Evolutionary conservation across 2,888 invertebrate species (phyloP).

Genomic region (Spodoptera picta): DNA sequence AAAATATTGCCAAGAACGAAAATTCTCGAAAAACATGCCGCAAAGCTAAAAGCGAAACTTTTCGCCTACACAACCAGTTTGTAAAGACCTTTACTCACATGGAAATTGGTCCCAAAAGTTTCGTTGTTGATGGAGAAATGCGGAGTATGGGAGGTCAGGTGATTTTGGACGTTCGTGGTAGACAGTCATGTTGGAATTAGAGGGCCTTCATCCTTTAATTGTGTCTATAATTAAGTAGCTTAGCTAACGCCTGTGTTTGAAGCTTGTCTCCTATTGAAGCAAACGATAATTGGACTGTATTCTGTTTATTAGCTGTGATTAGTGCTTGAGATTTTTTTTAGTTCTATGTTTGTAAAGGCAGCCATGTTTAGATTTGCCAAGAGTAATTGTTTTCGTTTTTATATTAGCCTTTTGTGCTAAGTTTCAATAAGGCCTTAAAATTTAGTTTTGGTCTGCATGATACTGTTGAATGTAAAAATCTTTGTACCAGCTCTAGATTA

Average conservation of each 20-base stretch:
- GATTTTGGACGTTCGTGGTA: conserved; percentile 51
- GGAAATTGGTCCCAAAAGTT: background rate
- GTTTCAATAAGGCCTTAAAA: too few species aligned
- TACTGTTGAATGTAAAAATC: too few species aligned
- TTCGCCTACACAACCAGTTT: conserved; percentile 21
- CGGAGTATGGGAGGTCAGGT: conserved; percentile 15
- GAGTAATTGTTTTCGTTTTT: too few species aligned
- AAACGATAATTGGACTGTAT: conserved; percentile 19
- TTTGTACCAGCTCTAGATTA: too few species aligned
- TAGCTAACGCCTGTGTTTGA: conserved; percentile 58
- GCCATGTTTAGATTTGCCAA: too few species aligned
- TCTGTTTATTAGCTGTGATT: conserved; percentile 16
- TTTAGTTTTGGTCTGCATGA: too few species aligned
- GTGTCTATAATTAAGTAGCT: conserved; percentile 77
- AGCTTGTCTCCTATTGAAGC: conserved; percentile 26
- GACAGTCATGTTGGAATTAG: conserved; percentile 62
- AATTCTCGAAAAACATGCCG: conserved; percentile 24
- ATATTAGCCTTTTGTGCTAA: too few species aligned
- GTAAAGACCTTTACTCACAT: conserved; percentile 3
- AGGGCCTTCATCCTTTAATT: conserved; percentile 69
- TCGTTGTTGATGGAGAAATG: background rate
- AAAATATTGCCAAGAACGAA: conserved; percentile 14
- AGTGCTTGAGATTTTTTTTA: background rate
- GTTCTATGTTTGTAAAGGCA: too few species aligned
- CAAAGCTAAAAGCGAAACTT: conserved; percentile 28